Evolutionary conservation across 2,797 vertebrate genomes (phyloP), one percentile per base, ranked within the genome.

Genomic region (Benthosema pterotum): DNA sequence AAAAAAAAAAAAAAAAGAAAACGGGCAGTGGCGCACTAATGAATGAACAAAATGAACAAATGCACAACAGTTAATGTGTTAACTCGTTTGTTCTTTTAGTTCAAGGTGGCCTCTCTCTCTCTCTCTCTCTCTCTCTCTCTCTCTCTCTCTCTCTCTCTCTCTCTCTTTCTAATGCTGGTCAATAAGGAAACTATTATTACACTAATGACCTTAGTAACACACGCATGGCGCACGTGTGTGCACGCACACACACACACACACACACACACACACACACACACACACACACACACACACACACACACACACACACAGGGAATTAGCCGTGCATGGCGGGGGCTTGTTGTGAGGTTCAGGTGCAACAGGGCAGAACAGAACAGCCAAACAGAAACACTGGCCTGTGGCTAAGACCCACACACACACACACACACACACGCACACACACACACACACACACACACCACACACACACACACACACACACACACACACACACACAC

Each of bases 401-500:
- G 76, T 82, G 80, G 75, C 67, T 72, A 75, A 70, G 60, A 76
- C 69, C 15, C 51, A 22, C 55, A 32, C 57, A 32, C 54, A 51
- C 43, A 2, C 11, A 1, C 32, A 9, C 15, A 67, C 59, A 72
- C 54, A 60, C 54, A 67, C 49, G 16, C 64, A 66, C 76, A 75
- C 73, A 68, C 61, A 85, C 16, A 84, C 86, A 80, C 1, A 71
- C 83, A 77, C 82, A 78, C 81, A 67, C 71, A 43, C 66, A 80
- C 22, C 66, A 80, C 22, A 25, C 3, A 5, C 3, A 25, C 22
- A 25, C 22, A 25, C 22, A 25, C 22, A 25, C 22, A 25, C 67
- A 69, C 67, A 75, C 82, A 78, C 77, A 86, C 42, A 32, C 19
- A 22, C 51, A 42, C n/a, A 57, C 12, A 6, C 12, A 43, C 22